Base-by-base conservation (phyloP, 2,113 vertebrate genomes). In the Notothenia rossii region DNA sequence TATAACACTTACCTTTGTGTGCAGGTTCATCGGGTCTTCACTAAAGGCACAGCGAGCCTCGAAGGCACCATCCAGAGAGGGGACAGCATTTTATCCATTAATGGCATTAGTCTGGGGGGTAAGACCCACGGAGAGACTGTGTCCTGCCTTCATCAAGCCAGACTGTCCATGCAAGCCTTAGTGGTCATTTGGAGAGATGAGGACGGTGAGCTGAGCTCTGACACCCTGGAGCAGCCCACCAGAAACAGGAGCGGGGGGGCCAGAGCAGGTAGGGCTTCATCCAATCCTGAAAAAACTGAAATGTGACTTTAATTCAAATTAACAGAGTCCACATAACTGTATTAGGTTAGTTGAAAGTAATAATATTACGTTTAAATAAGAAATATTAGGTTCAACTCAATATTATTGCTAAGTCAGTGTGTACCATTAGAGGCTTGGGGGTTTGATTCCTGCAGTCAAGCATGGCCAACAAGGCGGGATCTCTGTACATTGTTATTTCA, bases 1-100 rank as follows among this genome's bases (percentile, higher is more conserved):
- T 29, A 4, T 29, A 29, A 29, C 3, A 29, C 29, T 29, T 29
- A 4, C 45, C 29, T 83, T 51, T 73, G 70, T 86, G 33, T 43
- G 1, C 84, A 99, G 98, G 96, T 99, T 51, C 98, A 99, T 89
- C 96, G 97, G 69, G 96, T 99, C 56, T 99, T 98, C 93, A 93
- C 93, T 73, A 97, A 96, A 90, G 97, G 97, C 53, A 94, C 93
- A 7, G 96, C 97, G 22, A 94, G 94, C 77, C 92, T 95, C 63
- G 97, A 98, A 92, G 96, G 97, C 40, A 97, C 96, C 33, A 92
- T 98, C 83, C 94, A 93, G 88, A 94, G 89, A 60, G 97, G 98
- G 46, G 97, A 99, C 89, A 60, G 90, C 78, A 90, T 99, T 79
- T 69, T 99, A 49, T 98, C 96, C 1, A 92, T 99, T 88, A 99